phyloP scores from a whole-genome alignment of 1,140 invertebrate genomes.

The Helicoverpa armigera region DNA sequence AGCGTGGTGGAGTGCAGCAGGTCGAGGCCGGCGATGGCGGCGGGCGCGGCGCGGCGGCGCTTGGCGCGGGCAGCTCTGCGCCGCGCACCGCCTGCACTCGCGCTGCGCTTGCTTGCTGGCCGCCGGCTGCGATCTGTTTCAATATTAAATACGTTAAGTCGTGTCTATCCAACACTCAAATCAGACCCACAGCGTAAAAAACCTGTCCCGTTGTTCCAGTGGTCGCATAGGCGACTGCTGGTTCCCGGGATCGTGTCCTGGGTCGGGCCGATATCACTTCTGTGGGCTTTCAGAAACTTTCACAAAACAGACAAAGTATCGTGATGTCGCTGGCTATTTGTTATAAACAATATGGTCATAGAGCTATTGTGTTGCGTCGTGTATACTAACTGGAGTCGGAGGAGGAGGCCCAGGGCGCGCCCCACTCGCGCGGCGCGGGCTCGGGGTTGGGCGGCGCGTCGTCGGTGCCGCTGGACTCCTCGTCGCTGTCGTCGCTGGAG shows the following conservation, averaged over 20 bases:
- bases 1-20: constrained; percentile 96
- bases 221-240: too few species aligned
- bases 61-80: constrained; percentile 73
- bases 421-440: constrained; percentile 83
- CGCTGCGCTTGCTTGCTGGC: constrained; percentile 78
- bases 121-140: constrained; percentile 74
- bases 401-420: constrained; percentile 84
- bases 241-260: too few species aligned
- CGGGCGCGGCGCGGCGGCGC: constrained; percentile 74
- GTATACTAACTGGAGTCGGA: constrained; percentile 75
- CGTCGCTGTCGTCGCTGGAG: constrained; percentile 79
- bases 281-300: too few species aligned
- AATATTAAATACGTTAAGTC: not conserved
- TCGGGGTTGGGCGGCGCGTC: constrained; percentile 78
- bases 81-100: constrained; percentile 79
- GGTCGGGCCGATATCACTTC: too few species aligned
- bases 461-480: constrained; percentile 80
- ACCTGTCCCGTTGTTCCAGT: too few species aligned
- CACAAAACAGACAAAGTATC: too few species aligned
- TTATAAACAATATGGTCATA: too few species aligned
- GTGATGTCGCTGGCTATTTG: too few species aligned
- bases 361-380: not conserved
- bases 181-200: not conserved
- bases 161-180: not conserved
- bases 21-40: constrained; percentile 93